Conservation (phyloP, 2,888 invertebrate species). For the Podotricha telesiphe region DNA sequence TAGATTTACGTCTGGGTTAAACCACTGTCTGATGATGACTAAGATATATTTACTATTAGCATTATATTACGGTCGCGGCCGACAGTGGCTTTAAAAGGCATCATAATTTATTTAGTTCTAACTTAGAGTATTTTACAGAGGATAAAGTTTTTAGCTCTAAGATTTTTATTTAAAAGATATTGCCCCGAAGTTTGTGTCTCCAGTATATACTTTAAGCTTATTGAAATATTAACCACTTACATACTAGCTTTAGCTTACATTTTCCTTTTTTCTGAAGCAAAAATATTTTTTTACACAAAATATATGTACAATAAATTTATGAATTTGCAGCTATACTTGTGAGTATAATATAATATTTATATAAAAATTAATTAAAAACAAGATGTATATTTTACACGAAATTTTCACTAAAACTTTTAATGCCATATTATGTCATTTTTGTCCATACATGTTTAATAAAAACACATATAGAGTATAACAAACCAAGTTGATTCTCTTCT, state of each 20-base stretch:
- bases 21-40: constrained; percentile 38
- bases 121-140: constrained; percentile 24
- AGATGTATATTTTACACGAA: no score
- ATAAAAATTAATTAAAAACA: no score
- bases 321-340: no score
- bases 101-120: constrained; percentile 28
- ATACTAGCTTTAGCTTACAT: background rate
- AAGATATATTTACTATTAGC: constrained; percentile 35
- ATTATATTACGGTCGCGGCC: constrained; percentile 27
- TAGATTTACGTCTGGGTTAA: constrained; percentile 37
- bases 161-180: constrained; percentile 23
- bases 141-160: constrained; percentile 22
- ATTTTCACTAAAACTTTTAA: no score
- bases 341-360: no score
- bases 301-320: background rate
- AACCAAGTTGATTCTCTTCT: no score
- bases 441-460: no score
- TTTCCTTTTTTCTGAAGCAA: background rate
- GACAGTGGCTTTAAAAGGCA: constrained; percentile 24
- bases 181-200: constrained; percentile 16
- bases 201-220: constrained; percentile 4
- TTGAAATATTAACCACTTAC: background rate
- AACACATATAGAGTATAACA: no score
- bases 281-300: background rate
- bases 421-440: no score